Conservation (phyloP, 2,797 vertebrate species). For the Sebastes trivittatus region DNA sequence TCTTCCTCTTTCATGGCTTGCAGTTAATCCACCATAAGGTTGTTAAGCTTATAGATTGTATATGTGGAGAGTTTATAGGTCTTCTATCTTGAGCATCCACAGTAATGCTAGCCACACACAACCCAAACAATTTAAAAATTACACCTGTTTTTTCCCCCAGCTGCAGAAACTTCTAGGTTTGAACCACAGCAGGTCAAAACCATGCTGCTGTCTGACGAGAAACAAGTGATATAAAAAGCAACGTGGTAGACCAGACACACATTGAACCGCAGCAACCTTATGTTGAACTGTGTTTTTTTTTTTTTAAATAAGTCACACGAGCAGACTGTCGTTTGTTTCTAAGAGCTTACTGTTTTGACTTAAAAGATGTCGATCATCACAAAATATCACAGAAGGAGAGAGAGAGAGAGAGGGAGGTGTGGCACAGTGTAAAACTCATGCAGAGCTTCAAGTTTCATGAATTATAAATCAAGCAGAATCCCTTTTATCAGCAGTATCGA, state of each 20-base stretch:
- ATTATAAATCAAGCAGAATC: conserved; percentile 27
- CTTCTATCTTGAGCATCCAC: neutral
- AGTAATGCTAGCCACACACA: neutral
- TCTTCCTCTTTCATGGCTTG: neutral
- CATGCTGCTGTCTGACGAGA: neutral
- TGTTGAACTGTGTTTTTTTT: neutral
- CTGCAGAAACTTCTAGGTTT: neutral
- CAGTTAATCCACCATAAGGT: neutral
- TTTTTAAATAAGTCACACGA: neutral
- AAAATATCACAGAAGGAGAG: neutral
- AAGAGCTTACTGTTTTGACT: neutral
- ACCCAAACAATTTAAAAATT: neutral
- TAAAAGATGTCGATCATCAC: neutral
- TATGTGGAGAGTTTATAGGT: neutral
- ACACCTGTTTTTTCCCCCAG: neutral
- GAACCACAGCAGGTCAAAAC: neutral
- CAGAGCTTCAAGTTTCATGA: conserved; percentile 9
- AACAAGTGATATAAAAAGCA: neutral
- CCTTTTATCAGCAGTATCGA: conserved; percentile 32
- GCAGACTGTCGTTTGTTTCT: neutral
- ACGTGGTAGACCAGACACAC: neutral
- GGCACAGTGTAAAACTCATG: neutral
- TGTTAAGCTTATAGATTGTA: neutral
- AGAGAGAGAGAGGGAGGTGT: neutral
- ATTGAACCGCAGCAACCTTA: neutral